Conservation (phyloP, 2,113 vertebrate species). For the Chloropsis hardwickii region DNA sequence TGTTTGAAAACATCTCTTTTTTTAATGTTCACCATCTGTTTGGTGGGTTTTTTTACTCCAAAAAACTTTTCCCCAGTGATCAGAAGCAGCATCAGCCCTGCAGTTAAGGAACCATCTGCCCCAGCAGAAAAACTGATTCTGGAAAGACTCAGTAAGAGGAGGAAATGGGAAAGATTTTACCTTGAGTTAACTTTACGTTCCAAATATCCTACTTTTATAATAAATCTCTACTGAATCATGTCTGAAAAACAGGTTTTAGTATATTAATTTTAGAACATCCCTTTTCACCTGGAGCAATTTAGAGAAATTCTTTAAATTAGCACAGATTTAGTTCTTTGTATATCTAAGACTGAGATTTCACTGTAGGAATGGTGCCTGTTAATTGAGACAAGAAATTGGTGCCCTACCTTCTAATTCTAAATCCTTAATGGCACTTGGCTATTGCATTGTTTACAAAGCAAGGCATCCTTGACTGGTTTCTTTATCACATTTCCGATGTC, state of each 20-base stretch:
- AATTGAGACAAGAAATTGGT: not conserved
- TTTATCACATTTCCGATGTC: constrained; percentile 39
- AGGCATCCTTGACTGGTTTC: constrained; percentile 25
- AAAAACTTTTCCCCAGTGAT: not conserved
- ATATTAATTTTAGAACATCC: not conserved
- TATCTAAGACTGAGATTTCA: not conserved
- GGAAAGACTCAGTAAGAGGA: not conserved
- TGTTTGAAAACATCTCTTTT: not conserved
- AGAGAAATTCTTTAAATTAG: not conserved
- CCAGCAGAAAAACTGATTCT: not conserved
- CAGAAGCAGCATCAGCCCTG: not conserved
- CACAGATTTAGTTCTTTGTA: not conserved
- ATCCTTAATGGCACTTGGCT: not conserved
- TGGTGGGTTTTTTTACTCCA: not conserved
- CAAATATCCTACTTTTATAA: not conserved
- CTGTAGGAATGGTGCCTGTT: not conserved
- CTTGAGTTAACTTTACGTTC: not conserved
- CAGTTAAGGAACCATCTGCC: constrained; percentile 8
- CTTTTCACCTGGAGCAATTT: not conserved
- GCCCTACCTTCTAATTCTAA: constrained; percentile 3
- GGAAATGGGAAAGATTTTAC: not conserved
- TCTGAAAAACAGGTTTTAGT: not conserved
- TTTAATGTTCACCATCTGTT: not conserved
- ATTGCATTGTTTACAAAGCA: constrained; percentile 40
- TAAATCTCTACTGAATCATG: not conserved